A percentile compares a stretch with the other conserved stretches of the same genome.
phyloP scores from a whole-genome alignment of 2,797 vertebrate genomes.

The Zalophus californianus region DNA sequence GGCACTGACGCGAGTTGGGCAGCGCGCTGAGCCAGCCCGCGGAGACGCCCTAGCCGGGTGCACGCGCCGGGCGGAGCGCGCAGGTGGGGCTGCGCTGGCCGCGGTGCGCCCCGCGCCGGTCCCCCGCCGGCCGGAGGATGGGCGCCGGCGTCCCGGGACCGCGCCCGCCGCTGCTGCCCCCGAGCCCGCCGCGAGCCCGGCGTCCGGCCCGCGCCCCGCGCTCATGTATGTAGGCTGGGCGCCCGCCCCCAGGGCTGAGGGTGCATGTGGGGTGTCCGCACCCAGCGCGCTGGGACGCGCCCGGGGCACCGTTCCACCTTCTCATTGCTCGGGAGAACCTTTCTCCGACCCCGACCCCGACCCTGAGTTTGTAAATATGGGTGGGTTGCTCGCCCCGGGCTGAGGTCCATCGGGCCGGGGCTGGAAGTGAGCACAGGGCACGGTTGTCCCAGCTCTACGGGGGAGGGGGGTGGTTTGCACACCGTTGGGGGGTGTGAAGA shows the following conservation, averaged over 20 bases:
- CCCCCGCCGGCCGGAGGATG: slow-evolving; percentile 57
- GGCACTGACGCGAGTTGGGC: slow-evolving; percentile 31
- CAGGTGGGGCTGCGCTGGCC: slow-evolving; percentile 65
- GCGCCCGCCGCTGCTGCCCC: slow-evolving; percentile 14
- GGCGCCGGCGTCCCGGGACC: slow-evolving; percentile 26
- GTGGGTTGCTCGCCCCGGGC: neutral
- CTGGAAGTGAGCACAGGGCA: neutral
- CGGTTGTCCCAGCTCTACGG: accelerated
- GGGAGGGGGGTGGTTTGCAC: neutral
- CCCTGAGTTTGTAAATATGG: slow-evolving; percentile 48
- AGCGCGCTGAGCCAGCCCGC: neutral
- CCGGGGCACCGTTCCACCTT: neutral
- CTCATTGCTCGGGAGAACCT: neutral
- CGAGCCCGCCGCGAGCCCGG: slow-evolving; percentile 25
- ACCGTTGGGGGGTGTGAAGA: neutral
- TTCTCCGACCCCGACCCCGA: neutral
- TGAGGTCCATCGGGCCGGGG: neutral
- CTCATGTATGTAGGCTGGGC: slow-evolving; percentile 78
- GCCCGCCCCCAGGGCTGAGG: neutral
- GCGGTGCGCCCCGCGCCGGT: neutral
- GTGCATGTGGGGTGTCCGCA: slow-evolving; percentile 29
- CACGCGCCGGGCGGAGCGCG: slow-evolving; percentile 59
- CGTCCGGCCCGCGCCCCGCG: slow-evolving; percentile 33
- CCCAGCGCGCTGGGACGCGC: neutral
- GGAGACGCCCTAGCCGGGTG: slow-evolving; percentile 61